A percentile compares a stretch with the other conserved stretches of the same genome.
These are phyloP conservation scores for Prolemur simus DNA, from an alignment of 2,113 vertebrate species.

Conservation along the genomic window DNA sequence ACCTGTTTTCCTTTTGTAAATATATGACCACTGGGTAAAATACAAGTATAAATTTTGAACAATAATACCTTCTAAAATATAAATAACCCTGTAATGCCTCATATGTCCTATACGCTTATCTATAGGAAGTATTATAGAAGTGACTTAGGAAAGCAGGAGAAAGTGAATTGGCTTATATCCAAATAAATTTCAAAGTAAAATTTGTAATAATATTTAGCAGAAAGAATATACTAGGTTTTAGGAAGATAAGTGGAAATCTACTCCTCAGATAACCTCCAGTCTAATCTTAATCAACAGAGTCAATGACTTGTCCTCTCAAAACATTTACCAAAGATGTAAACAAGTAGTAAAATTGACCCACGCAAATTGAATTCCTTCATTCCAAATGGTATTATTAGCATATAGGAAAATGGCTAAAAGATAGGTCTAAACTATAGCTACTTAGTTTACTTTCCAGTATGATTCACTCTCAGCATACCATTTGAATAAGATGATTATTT, in stretches of 20 bases:
- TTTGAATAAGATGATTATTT: background rate
- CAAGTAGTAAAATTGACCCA: conserved; percentile 18
- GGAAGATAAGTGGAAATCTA: conserved; percentile 5
- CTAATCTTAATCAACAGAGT: conserved; percentile 1
- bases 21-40: background rate
- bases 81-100: background rate
- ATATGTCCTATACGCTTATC: background rate
- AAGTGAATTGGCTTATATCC: background rate
- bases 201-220: conserved; percentile 7
- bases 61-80: conserved; percentile 43
- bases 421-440: background rate
- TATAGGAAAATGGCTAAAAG: conserved; percentile 38
- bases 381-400: background rate
- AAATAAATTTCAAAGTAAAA: conserved; percentile 37
- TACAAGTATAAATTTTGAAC: background rate
- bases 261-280: background rate
- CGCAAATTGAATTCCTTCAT: conserved; percentile 11
- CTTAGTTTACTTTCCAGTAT: conserved; percentile 15
- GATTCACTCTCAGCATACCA: background rate
- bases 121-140: background rate
- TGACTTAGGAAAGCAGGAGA: conserved; percentile 33
- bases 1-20: conserved; percentile 48
- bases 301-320: background rate
- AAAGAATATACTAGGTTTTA: conserved; percentile 22
- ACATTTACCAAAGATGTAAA: conserved; percentile 24